Evolutionary conservation across 2,888 invertebrate genomes (phyloP), one percentile per base, ranked within the genome.

Genomic region (Quadroppia sp.): DNA sequence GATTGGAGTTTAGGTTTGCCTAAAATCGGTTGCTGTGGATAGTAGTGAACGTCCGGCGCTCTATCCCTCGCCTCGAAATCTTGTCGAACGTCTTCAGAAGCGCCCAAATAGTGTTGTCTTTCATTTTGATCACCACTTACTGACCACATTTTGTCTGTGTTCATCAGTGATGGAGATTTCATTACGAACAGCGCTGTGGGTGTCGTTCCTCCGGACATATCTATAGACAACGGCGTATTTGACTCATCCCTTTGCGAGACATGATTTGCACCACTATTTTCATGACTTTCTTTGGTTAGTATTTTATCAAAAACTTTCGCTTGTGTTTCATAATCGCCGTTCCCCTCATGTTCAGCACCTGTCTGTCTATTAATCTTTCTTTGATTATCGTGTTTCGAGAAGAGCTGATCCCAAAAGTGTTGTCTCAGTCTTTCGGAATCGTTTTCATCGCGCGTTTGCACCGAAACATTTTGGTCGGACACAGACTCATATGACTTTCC

Each of bases 1-100:
- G 69, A 17, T 9, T 42, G 42, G 4, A 69, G 25, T 20, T 45
- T 69, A 23, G 69, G 69, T 69, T 69, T 69, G 2, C 25, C 23
- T 69, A 69, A 69, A 45, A 69, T 25, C 1, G 69, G 69, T 69
- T 20, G 25, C n/a, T 69, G 40, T 42, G 69, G 69, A 42, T 69
- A 69, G 20, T 40, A 36, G 9, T 64, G 64, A 36, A 20, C 4
- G 0, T 69, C 69, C 45, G n/a, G 9, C 0, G n/a, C 42, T 17
- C 6, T 45, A 2, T 45, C 25, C 9, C 23, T 42, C 3, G 15
- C n/a, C 1, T 64, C 69, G 28, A 25, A 69, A 1, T 69, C 42
- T 69, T 69, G 69, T 15, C 25, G 23, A 20, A 13, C 23, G 20
- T 40, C 61, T 61, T 61, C 64, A 20, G n/a, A n/a, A 6, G 17